Conservation (phyloP, 2,113 vertebrate genomes). For the Semicossyphus pulcher region DNA sequence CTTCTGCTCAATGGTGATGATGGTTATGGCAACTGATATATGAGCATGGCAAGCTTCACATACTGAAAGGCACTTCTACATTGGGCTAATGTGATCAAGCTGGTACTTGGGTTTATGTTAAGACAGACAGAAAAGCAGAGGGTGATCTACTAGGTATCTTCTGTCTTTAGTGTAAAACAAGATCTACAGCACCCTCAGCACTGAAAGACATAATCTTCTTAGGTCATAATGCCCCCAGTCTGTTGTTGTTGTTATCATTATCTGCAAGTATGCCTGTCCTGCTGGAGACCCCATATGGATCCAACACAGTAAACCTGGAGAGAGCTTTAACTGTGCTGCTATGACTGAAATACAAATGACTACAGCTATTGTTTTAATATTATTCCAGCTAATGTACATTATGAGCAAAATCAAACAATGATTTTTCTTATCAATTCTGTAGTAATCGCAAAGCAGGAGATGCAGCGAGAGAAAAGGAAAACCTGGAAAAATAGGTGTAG, state of each 20-base stretch:
- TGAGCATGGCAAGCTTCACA: background rate
- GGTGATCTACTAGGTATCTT: too few relatives aligned
- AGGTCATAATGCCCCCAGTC: background rate
- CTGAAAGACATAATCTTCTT: constrained; percentile 9
- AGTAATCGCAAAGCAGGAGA: too few relatives aligned
- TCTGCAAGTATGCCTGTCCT: too few relatives aligned
- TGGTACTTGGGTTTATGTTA: background rate
- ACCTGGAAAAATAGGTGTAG: too few relatives aligned
- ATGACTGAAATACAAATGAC: background rate
- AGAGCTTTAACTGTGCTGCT: background rate
- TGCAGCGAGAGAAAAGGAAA: too few relatives aligned
- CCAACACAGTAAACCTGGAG: background rate
- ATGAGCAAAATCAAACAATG: too few relatives aligned
- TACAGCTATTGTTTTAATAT: too few relatives aligned
- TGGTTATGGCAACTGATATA: background rate
- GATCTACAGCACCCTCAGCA: background rate
- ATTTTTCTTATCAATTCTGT: too few relatives aligned
- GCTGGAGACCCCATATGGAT: too few relatives aligned
- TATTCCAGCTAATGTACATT: too few relatives aligned
- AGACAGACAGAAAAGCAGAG: background rate
- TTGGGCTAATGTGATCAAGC: background rate
- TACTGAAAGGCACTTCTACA: background rate
- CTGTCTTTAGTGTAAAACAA: background rate
- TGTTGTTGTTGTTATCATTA: constrained; percentile 15
- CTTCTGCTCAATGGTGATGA: background rate